phyloP scores from a whole-genome alignment of 1,140 invertebrate genomes.

The Triops cancriformis region DNA sequence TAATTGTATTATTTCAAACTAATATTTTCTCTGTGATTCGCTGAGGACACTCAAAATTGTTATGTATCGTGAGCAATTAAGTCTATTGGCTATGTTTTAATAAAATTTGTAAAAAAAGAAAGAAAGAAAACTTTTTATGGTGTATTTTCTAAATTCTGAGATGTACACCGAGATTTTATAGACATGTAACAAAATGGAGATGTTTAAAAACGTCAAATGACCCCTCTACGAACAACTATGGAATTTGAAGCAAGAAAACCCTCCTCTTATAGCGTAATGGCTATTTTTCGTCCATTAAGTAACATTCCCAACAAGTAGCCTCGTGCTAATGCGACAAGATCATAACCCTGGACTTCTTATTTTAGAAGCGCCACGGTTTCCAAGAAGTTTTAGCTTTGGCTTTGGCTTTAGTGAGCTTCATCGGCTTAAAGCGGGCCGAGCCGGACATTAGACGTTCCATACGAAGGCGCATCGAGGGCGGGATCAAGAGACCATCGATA shows the following conservation, averaged over 20 bases:
- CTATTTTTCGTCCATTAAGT: not conserved
- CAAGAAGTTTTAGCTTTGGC: not conserved
- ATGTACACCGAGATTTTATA: not conserved
- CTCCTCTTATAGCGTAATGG: not conserved
- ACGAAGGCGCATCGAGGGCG: slow-evolving; percentile 18
- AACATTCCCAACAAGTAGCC: not conserved
- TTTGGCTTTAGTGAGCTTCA: not conserved
- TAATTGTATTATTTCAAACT: not conserved
- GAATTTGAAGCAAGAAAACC: not conserved
- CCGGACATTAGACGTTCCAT: not conserved
- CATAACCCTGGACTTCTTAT: not conserved
- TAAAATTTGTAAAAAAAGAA: not conserved
- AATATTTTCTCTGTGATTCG: slow-evolving; percentile 9
- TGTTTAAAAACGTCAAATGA: not conserved
- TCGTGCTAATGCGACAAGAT: not conserved
- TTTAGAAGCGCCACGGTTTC: not conserved
- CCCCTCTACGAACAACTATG: not conserved
- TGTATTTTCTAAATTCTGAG: not conserved
- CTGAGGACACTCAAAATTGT: not conserved
- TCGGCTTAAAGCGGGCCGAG: not conserved
- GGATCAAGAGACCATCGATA: slow-evolving; percentile 27
- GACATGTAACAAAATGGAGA: not conserved
- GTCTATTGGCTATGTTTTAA: not conserved
- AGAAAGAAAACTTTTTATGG: not conserved
- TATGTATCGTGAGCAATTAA: not conserved